Conservation (phyloP, 2,888 invertebrate species). For the Caprella mutica region DNA sequence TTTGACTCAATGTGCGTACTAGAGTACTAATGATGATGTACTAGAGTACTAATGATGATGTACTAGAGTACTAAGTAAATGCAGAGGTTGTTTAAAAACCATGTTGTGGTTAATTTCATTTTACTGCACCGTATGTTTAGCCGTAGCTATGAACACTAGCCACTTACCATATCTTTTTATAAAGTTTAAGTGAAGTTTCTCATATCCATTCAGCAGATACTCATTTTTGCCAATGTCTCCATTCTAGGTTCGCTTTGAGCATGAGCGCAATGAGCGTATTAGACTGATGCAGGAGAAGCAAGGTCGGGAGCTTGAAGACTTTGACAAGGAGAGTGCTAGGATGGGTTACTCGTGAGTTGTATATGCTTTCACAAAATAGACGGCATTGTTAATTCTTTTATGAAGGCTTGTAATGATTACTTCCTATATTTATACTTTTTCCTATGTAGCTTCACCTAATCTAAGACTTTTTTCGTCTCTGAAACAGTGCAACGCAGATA, state of each 20-base stretch:
- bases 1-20: no score
- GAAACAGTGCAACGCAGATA: conserved; percentile 24
- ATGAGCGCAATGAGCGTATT: conserved; percentile 81
- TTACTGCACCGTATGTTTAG: no score
- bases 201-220: not conserved
- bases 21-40: no score
- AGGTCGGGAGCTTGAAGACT: conserved; percentile 77
- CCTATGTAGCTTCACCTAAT: not conserved
- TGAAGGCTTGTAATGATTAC: not conserved
- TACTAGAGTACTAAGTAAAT: no score
- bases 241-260: conserved; percentile 79
- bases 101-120: no score
- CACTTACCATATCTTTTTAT: no score
- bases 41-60: no score
- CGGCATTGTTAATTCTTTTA: not conserved
- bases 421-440: not conserved
- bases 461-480: not conserved
- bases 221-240: conserved; percentile 63
- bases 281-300: conserved; percentile 79
- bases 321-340: conserved; percentile 85
- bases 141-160: no score
- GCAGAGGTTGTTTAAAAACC: no score
- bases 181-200: conserved; percentile 7
- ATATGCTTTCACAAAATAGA: not conserved
- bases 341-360: conserved; percentile 57